Evolutionary conservation across 1,140 invertebrate genomes (phyloP), one percentile per base, ranked within the genome.

Genomic region (Dinoponera quadriceps): DNA sequence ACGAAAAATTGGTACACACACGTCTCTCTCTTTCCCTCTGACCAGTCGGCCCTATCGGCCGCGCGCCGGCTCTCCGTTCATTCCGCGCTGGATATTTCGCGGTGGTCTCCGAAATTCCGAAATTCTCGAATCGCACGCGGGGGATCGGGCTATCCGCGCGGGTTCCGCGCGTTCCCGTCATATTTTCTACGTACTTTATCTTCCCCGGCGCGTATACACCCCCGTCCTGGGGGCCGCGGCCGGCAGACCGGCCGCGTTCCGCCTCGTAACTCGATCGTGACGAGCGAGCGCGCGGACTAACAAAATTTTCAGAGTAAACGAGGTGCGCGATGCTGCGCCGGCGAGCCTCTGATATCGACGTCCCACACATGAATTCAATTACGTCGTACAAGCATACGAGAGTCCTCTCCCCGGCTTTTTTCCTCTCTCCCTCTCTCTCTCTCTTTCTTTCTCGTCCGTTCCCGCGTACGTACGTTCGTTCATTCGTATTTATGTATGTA

Each of bases 321-420:
- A 75, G 81, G 57, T 66, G 65, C 74, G 60, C 74, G 74, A 69
- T 59, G 82, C 81, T 65, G 63, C 62, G 74, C 54, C 60, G 82
- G 48, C 60, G 54, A 73, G 51, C 73, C 74, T 83, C 68, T 59
- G 82, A 83, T 83, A 83, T 83, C 82, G 82, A 83, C 82, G 82
- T 83, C 82, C 82, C 74, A 80, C 82, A 80, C 82, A 83, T 73
- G 82, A 83, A 83, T 83, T 83, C 82, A 80, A 83, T 83, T 83
- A 83, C 82, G 74, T 65, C 74, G 74, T 68, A 80, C 82, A 83
- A 83, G 73, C 82, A 66, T 33, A 66, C 74, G 62, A 48, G 81
- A 60, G 62, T 69, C 62, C 74, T 59, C 63, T n/a, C 60, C 54
- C 71, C 22, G 44, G 44, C 25, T 20, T 74, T 82, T 68, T 78